phyloP scores from a whole-genome alignment of 2,888 invertebrate species.

The Temnothorax rugatulus region DNA sequence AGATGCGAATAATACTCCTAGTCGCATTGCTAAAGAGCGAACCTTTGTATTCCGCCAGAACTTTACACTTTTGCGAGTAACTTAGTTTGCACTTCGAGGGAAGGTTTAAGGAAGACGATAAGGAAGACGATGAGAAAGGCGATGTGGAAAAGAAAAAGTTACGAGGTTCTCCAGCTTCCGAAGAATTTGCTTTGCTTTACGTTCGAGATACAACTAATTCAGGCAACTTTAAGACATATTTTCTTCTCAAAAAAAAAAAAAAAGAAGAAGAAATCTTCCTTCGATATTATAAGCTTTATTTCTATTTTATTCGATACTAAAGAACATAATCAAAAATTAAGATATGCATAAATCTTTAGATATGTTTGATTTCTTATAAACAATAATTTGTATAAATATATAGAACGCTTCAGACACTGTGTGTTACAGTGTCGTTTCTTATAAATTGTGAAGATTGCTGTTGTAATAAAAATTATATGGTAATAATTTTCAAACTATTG shows the following conservation, averaged over 20 bases:
- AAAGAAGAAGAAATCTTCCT: background rate
- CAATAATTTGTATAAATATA: background rate
- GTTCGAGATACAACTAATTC: slow-evolving; percentile 67
- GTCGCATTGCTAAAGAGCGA: slow-evolving; percentile 40
- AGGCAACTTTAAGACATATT: slow-evolving; percentile 55
- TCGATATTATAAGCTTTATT: background rate
- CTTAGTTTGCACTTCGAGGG: slow-evolving; percentile 46
- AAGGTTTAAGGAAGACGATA: slow-evolving; percentile 27
- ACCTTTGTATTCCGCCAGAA: slow-evolving; percentile 55
- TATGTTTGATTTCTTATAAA: background rate
- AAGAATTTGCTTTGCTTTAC: slow-evolving; percentile 54
- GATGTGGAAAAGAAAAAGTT: slow-evolving; percentile 62
- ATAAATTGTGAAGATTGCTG: background rate
- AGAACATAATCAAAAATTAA: background rate
- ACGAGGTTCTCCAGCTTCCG: slow-evolving; percentile 57
- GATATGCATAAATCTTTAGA: background rate
- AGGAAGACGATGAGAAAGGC: slow-evolving; percentile 17
- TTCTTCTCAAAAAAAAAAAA: background rate
- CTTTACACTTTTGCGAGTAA: slow-evolving; percentile 53
- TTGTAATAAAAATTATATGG: background rate
- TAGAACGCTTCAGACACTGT: background rate
- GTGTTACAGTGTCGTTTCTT: background rate
- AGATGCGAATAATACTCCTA: slow-evolving; percentile 37
- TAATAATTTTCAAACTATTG: background rate
- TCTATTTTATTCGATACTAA: background rate